Base-by-base conservation (phyloP, 2,113 vertebrate genomes). In the Sinocyclocheilus maitianheensis region DNA sequence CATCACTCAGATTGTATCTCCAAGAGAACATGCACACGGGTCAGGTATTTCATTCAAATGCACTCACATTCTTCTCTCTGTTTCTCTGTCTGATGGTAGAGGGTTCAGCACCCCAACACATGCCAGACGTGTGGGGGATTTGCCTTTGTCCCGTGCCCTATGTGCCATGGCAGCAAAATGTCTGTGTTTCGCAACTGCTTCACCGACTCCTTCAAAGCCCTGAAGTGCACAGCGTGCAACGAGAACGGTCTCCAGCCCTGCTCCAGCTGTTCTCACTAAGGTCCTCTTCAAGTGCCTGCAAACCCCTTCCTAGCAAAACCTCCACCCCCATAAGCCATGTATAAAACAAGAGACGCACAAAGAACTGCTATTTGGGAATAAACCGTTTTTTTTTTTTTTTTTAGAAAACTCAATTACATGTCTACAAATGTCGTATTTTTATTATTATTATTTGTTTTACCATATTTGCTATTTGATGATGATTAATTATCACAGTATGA, bases 91-190 rank as follows among this genome's bases (percentile, higher is more conserved):
- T 62, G 58, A n/a, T 14, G 6, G 20, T 90, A 99, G 98, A 97
- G 96, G 94, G 98, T 98, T 46, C 98, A 99, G 93, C 97, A 95
- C 43, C 97, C 97, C 77, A 96, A 97, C 0, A 95, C 94, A 91
- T 99, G 98, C 92, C 95, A 82, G 91, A 96, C 94, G 80, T 99
- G 98, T 0, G 98, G 98, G 84, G 98, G 97, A 89, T 99, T 96
- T 69, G 96, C 97, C 90, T 99, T 99, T 90, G 92, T 98, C 92
- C 98, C 96, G 1, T 99, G 98, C 92, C 95, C 96, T 46, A 95
- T 94, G 96, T 99, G 98, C 97, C 98, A 98, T 92, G 98, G 98
- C 93, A 99, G 98, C 96, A 99, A 99, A 95, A 99, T 99, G 98
- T 99, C 98, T 20, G 94, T 98, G 88, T 96, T 98, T 90, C 97